Base-by-base conservation (phyloP, 2,113 vertebrate species). In the Barnardius zonarius region DNA sequence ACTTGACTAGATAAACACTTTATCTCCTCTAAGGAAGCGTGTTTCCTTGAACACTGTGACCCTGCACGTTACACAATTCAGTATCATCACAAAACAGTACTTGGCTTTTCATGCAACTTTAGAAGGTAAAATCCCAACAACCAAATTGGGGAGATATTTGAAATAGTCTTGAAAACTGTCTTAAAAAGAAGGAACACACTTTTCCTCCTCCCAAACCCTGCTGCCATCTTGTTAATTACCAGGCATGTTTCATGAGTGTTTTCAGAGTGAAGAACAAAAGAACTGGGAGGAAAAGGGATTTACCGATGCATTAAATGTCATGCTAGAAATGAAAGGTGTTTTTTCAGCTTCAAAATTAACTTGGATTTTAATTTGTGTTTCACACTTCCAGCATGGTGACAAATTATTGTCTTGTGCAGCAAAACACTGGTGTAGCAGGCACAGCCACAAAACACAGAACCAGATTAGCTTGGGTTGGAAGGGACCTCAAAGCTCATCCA, bases 1-100 rank as follows among this genome's bases (percentile, higher is more conserved):
- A 57, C 90, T 91, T 87, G 91, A 96, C 95, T 93, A 92, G 82
- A 91, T 95, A 92, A 93, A 96, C 91, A 95, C 73, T 59, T 86
- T 52, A 3, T 63, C 86, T 95, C 70, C 75, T 74, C 91, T 43
- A 89, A 81, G 92, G 95, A 94, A 82, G 70, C 2, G 0, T 74
- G 44, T 87, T 93, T 85, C 74, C 83, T 74, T 76, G 69, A 91
- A 67, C 92, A 54, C 54, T 31, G 27, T 70, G 88, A 94, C 86
- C 91, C 62, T 62, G 52, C 80, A 39, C 52, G 79, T 93, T 80
- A 94, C 16, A 89, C 74, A 69, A 73, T 73, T 89, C 70, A 67
- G 67, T 94, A 94, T 96, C 95, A 95, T 90, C 90, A 90, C 67
- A 83, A 63, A 95, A 91, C 92, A 95, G 83, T 18, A 35, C 51